Base-by-base conservation (phyloP, 2,797 vertebrate genomes). In the Peromyscus nudipes region DNA sequence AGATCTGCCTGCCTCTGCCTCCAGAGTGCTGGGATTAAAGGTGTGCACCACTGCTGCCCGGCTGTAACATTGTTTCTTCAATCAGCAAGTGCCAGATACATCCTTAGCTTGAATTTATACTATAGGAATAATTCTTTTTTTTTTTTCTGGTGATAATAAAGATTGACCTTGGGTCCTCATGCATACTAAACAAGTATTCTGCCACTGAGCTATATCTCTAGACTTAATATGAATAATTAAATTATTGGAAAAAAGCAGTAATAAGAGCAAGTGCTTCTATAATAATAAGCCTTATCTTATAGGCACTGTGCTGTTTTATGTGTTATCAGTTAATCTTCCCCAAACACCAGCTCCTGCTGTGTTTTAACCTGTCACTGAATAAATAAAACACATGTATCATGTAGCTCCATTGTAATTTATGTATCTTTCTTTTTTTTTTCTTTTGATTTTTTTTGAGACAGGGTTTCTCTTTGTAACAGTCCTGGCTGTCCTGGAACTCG, bases 281-380 rank as follows among this genome's bases (percentile, higher is more conserved):
- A 67, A 62, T 90, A 89, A 12, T 8, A 92, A 81, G 11, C 82
- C 52, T 82, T 92, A 27, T 49, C 37, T 94, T 92, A 21, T 75
- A 31, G 80, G 37, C 7, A 23, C 37, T 62, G 7, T 82, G 86
- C 31, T 71, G 6, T 85, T 73, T 92, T 76, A 49, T 8, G 14
- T 80, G 21, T 71, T 37, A 46, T 94, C 49, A 73, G 65, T 95
- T 93, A 69, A 95, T 95, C 29, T 95, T 62, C 8, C 62, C 60
- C 4, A 81, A 71, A 67, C 52, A 62, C 40, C 40, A 34, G 4
- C 16, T 84, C 37, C 27, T 84, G 40, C 8, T 23, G 10, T 25
- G 1, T 43, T 75, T 67, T 67, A 34, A 67, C 13, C 10, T 13
- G 69, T 57, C 34, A 25, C n/a, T 57, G 21, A 25, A 14, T 57